Conservation (phyloP, 2,888 invertebrate species). For the Caenorhabditis sinica region DNA sequence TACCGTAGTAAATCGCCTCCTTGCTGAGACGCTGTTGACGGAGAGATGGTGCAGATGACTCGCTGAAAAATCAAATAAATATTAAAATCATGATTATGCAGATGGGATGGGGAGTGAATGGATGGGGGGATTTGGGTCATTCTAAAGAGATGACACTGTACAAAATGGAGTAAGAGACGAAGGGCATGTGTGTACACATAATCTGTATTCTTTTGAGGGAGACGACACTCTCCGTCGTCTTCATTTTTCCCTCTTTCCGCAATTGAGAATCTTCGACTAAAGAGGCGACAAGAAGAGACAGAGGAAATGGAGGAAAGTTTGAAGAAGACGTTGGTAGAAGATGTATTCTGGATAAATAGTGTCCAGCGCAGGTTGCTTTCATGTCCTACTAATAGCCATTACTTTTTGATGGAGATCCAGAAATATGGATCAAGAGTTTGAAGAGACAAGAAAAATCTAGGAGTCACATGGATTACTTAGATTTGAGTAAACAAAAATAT, state of each 20-base stretch:
- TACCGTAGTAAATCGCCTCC: slow-evolving; percentile 68
- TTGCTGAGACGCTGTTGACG: slow-evolving; percentile 66
- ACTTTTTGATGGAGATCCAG: neutral
- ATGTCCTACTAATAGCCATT: neutral
- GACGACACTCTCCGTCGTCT: neutral
- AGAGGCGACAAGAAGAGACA: slow-evolving; percentile 38
- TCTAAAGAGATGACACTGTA: slow-evolving; percentile 13
- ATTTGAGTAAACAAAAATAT: too few relatives aligned
- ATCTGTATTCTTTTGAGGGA: slow-evolving; percentile 40
- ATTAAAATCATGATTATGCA: neutral
- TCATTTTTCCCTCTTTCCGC: slow-evolving; percentile 11
- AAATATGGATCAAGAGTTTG: neutral
- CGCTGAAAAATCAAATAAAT: slow-evolving; percentile 61
- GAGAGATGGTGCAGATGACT: slow-evolving; percentile 73
- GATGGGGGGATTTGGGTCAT: slow-evolving; percentile 41
- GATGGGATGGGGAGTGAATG: slow-evolving; percentile 2
- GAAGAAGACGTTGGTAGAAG: slow-evolving; percentile 22
- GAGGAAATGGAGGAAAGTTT: slow-evolving; percentile 9
- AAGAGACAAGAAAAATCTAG: too few relatives aligned
- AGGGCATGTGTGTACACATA: slow-evolving; percentile 34
- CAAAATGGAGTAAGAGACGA: slow-evolving; percentile 6
- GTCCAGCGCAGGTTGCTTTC: neutral
- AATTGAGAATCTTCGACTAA: slow-evolving; percentile 24
- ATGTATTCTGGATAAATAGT: slow-evolving; percentile 50
- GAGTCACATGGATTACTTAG: too few relatives aligned